These are phyloP conservation scores for Enteromius trimaculatus DNA, from an alignment of 2,797 vertebrate genomes.

Conservation along the genomic window DNA sequence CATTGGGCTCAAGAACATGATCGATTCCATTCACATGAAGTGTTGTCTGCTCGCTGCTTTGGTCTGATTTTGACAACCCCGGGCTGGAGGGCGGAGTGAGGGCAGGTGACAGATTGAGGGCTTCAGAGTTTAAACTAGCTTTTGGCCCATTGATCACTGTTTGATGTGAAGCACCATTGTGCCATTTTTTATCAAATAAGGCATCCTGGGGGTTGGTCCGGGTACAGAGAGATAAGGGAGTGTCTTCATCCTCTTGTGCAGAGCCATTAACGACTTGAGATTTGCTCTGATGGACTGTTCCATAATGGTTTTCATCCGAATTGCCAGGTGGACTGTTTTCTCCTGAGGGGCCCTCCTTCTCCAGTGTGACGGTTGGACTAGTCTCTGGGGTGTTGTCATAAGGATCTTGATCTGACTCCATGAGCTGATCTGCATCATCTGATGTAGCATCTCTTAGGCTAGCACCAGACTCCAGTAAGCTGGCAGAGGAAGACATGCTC, in stretches of 20 bases:
- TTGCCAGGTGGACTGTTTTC: constrained; percentile 56
- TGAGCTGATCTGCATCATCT: constrained; percentile 64
- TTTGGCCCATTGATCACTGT: constrained; percentile 48
- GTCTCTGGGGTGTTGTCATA: constrained; percentile 63
- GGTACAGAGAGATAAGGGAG: constrained; percentile 75
- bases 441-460: constrained; percentile 62
- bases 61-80: constrained; percentile 53
- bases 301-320: constrained; percentile 42
- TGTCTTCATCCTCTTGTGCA: constrained; percentile 66
- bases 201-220: constrained; percentile 54
- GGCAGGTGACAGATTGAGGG: constrained; percentile 60
- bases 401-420: constrained; percentile 69
- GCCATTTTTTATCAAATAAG: constrained; percentile 43
- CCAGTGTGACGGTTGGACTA: constrained; percentile 67
- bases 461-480: constrained; percentile 62
- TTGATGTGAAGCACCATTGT: constrained; percentile 28
- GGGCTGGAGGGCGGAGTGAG: constrained; percentile 71
- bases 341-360: constrained; percentile 63
- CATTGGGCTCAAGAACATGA: constrained; percentile 27
- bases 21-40: constrained; percentile 50
- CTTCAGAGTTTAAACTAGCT: constrained; percentile 51
- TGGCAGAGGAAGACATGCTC: constrained; percentile 62
- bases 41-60: constrained; percentile 52
- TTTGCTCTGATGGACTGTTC: constrained; percentile 36
- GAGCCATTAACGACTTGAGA: constrained; percentile 59